These are phyloP conservation scores for Lagenorhynchus albirostris DNA, from an alignment of 2,113 vertebrate genomes.

Conservation along the genomic window DNA sequence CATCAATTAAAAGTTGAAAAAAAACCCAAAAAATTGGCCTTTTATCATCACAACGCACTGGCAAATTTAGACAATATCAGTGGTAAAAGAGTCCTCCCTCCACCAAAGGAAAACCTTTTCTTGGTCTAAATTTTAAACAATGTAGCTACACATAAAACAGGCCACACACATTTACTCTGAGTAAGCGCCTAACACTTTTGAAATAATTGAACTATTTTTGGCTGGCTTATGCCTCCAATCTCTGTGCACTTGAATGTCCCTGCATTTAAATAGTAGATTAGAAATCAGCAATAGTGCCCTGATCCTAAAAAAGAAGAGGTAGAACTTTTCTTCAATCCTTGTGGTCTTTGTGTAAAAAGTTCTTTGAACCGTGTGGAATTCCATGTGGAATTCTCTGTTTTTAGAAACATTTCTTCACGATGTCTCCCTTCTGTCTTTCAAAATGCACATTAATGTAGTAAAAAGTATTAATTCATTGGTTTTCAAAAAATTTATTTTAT, in stretches of 20 bases:
- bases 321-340: background rate
- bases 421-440: background rate
- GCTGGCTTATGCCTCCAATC: background rate
- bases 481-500: background rate
- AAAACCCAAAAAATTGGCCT: background rate
- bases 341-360: background rate
- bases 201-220: background rate
- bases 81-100: background rate
- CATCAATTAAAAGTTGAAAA: background rate
- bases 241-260: background rate
- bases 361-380: background rate
- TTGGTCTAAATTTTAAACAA: background rate
- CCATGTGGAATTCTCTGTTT: background rate
- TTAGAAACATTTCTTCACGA: background rate
- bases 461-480: background rate
- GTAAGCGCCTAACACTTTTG: background rate
- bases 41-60: background rate
- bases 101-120: background rate
- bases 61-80: background rate
- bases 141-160: background rate
- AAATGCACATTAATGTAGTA: background rate
- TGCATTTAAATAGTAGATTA: background rate
- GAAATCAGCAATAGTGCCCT: background rate
- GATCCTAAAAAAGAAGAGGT: background rate
- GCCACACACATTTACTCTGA: background rate